A percentile compares a stretch with the other conserved stretches of the same genome.
phyloP scores from a whole-genome alignment of 2,888 invertebrate genomes.

The Crematogaster levior region DNA sequence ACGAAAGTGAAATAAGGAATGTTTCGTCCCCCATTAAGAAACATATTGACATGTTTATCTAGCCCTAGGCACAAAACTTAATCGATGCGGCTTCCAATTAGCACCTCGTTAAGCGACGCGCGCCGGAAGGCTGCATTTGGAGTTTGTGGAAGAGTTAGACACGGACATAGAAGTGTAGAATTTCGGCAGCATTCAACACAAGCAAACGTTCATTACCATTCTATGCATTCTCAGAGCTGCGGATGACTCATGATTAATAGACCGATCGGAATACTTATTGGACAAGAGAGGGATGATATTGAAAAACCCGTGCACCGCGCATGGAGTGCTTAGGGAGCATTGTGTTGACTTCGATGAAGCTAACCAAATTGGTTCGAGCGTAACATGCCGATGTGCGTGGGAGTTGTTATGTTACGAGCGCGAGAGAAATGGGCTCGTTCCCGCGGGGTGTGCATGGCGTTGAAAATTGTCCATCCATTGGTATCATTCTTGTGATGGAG shows the following conservation, averaged over 20 bases:
- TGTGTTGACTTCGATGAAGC: background rate
- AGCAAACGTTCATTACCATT: background rate
- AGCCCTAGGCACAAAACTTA: constrained; percentile 28
- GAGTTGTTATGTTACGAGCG: background rate
- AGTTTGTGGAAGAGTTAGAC: constrained; percentile 12
- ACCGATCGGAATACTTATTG: background rate
- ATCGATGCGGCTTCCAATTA: constrained; percentile 65
- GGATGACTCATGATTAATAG: background rate
- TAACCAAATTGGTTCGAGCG: constrained; percentile 1
- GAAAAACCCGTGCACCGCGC: background rate
- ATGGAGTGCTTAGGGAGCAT: background rate
- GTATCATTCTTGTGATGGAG: background rate
- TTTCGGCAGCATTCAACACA: constrained; percentile 3
- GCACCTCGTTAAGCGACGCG: constrained; percentile 51
- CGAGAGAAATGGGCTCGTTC: background rate
- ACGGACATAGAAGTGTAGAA: background rate
- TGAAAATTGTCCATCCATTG: constrained; percentile 34
- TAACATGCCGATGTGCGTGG: background rate
- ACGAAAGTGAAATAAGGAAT: constrained; percentile 21
- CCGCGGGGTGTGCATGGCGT: background rate
- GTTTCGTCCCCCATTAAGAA: constrained; percentile 43
- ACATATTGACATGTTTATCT: constrained; percentile 55
- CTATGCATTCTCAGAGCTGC: background rate
- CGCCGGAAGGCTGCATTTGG: background rate
- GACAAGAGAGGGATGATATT: background rate